phyloP scores from a whole-genome alignment of 2,888 invertebrate species.

The Drosophila buzzatii region DNA sequence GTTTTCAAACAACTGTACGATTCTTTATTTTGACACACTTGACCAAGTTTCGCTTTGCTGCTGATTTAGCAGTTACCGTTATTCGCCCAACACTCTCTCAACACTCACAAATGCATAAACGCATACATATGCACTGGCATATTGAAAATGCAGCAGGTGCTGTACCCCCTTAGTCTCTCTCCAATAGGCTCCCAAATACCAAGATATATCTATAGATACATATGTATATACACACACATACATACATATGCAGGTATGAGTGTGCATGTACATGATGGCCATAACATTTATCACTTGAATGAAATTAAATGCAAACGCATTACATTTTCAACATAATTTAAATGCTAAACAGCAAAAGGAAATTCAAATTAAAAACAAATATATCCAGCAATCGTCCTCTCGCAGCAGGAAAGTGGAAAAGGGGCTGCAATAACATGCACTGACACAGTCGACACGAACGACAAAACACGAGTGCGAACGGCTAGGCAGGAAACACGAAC shows the following conservation, averaged over 20 bases:
- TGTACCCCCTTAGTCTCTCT: slow-evolving; percentile 29
- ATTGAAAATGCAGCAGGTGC: slow-evolving; percentile 73
- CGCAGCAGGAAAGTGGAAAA: slow-evolving; percentile 4
- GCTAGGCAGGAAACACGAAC: slow-evolving; percentile 64
- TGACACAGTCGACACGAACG: slow-evolving; percentile 29
- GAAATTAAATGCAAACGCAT: slow-evolving; percentile 67
- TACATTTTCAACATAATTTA: slow-evolving; percentile 70
- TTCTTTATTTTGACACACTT: slow-evolving; percentile 73
- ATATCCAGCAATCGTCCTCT: slow-evolving; percentile 39
- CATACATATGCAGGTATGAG: not conserved
- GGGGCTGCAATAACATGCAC: slow-evolving; percentile 51
- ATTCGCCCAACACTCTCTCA: slow-evolving; percentile 23
- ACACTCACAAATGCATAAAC: slow-evolving; percentile 12
- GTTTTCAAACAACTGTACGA: slow-evolving; percentile 33
- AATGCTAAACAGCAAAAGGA: slow-evolving; percentile 72
- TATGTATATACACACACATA: not conserved
- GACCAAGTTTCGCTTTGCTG: slow-evolving; percentile 67
- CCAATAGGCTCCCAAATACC: not conserved
- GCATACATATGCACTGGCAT: slow-evolving; percentile 1
- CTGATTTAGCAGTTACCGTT: slow-evolving; percentile 45
- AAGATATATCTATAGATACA: not conserved
- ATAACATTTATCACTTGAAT: slow-evolving; percentile 67
- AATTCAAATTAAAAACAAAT: slow-evolving; percentile 75
- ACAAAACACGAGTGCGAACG: slow-evolving; percentile 47
- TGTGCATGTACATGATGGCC: slow-evolving; percentile 15